Evolutionary conservation across 2,888 invertebrate genomes (phyloP), one percentile per base, ranked within the genome.

Genomic region (Arge pagana): DNA sequence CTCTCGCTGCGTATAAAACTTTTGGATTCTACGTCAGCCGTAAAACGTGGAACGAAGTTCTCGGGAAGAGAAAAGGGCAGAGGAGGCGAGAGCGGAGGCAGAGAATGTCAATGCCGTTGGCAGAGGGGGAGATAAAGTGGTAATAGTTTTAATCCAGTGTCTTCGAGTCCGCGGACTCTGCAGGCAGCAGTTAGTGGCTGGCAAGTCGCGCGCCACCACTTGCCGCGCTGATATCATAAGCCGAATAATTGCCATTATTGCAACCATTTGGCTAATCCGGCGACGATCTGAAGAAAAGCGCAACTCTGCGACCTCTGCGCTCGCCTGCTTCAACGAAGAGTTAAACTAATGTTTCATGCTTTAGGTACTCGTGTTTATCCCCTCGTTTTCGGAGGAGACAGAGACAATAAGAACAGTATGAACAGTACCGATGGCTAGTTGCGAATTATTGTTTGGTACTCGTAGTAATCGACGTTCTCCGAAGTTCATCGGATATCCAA

Each of bases 191-290:
- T 75, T 74, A 72, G 65, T 63, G 67, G 67, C 64, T 60, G 61
- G 64, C 64, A 66, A 70, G 68, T 65, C 68, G 68, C 70, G 70
- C 70, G 70, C 66, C 71, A 21, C 10, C 67, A 72, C 72, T 74
- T 72, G 70, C 69, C 74, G 69, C 70, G 65, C 73, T 76, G 73
- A 76, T 76, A 76, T 76, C 74, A 76, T 76, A 76, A 76, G 74
- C 76, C 76, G 70, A 76, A 74, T 76, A 76, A 76, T 76, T 74
- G 72, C 76, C 71, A 72, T 75, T 76, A 76, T 75, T 75, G 73
- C 74, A 68, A 66, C 71, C 72, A 74, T 76, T 76, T 73, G 69
- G 68, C 72, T 76, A 76, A 76, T 75, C 76, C 74, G 40, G 21
- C 13, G 19, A 24, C 31, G 24, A n/a, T n/a, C 15, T 35, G 36